Evolutionary conservation across 1,140 invertebrate genomes (phyloP).

Genomic region (Drosophila pseudoobscura): DNA sequence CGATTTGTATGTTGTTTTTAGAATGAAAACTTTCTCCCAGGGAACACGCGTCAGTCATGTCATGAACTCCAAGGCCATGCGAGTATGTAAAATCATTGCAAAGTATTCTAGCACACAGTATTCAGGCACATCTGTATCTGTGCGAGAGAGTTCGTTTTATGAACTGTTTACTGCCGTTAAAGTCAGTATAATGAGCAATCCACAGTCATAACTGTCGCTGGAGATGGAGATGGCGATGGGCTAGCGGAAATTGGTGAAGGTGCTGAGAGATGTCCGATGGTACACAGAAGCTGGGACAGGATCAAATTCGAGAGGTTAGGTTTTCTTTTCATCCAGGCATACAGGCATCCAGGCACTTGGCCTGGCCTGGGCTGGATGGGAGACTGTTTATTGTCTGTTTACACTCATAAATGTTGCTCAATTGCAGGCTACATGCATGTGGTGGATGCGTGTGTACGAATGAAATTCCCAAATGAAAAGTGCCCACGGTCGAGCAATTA

Average conservation of each 20-base stretch:
- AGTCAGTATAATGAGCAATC: slow-evolving; percentile 75
- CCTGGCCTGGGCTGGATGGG: slow-evolving; percentile 15
- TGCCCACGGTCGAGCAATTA: slow-evolving; percentile 63
- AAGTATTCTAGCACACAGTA: too few relatives aligned
- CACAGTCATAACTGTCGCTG: slow-evolving; percentile 73
- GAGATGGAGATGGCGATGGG: slow-evolving; percentile 39
- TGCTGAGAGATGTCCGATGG: slow-evolving; percentile 49
- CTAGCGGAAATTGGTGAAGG: slow-evolving; percentile 70
- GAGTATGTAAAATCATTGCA: slow-evolving; percentile 27
- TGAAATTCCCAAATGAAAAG: slow-evolving; percentile 43
- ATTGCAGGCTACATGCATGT: slow-evolving; percentile 43
- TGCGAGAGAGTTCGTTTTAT: slow-evolving; percentile 54
- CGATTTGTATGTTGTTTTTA: slow-evolving; percentile 10
- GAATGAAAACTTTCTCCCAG: slow-evolving; percentile 16
- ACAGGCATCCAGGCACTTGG: too few relatives aligned
- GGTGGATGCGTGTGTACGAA: slow-evolving; percentile 8
- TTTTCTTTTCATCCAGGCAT: not conserved
- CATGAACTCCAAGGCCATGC: slow-evolving; percentile 26
- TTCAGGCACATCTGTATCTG: slow-evolving; percentile 19
- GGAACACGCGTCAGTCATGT: slow-evolving; percentile 35
- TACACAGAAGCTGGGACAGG: slow-evolving; percentile 67
- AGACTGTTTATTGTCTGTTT: slow-evolving; percentile 82
- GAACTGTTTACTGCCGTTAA: slow-evolving; percentile 79
- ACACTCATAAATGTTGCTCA: slow-evolving; percentile 81
- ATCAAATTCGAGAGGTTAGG: slow-evolving; percentile 60